A percentile compares a stretch with the other conserved stretches of the same genome.
Conservation (phyloP, 2,797 vertebrate genomes). For the Liasis olivaceus region DNA sequence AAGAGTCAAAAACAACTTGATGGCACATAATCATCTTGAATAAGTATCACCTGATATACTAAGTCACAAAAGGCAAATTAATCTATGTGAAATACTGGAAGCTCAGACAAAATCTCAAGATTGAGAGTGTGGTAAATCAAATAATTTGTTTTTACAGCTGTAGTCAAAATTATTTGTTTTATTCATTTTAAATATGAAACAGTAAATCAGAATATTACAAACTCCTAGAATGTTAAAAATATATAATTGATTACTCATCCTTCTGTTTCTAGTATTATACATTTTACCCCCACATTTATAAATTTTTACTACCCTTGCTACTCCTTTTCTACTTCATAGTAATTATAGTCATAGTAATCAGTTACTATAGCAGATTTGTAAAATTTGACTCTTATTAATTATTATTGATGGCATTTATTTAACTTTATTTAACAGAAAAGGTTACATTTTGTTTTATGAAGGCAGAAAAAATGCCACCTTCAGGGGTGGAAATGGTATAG, state of each 20-base stretch:
- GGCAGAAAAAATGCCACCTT: background rate
- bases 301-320: background rate
- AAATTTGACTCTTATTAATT: background rate
- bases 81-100: background rate
- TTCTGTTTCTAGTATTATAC: background rate
- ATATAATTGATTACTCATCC: background rate
- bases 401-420: background rate
- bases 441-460: background rate
- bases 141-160: background rate
- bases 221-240: background rate
- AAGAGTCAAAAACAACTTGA: background rate
- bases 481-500: background rate
- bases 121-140: background rate
- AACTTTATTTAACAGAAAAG: background rate
- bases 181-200: background rate
- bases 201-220: background rate
- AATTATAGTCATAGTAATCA: background rate
- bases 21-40: background rate
- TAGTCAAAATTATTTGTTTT: background rate
- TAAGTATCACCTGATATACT: background rate
- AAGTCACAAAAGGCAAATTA: background rate
- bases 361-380: background rate
- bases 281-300: background rate
- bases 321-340: background rate
- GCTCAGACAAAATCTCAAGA: background rate